These are phyloP conservation scores for Falco punctatus DNA, from an alignment of 2,113 vertebrate genomes.

Conservation along the genomic window DNA sequence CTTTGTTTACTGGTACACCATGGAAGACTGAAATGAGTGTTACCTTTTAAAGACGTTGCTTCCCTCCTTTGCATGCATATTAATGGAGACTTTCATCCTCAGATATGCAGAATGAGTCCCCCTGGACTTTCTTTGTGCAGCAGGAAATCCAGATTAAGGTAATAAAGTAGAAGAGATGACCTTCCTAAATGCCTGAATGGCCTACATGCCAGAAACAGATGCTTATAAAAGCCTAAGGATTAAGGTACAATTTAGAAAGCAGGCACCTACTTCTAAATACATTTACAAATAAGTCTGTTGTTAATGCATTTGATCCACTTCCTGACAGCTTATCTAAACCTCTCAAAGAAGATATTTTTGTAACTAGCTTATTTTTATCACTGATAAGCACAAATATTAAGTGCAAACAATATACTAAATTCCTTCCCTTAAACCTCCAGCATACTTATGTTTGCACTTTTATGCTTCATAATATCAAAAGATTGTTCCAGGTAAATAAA, in stretches of 20 bases:
- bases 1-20: neutral
- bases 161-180: neutral
- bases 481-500: neutral
- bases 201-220: neutral
- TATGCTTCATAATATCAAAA: neutral
- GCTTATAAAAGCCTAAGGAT: neutral
- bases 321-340: neutral
- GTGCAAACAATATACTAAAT: neutral
- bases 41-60: neutral
- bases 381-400: neutral
- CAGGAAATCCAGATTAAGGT: neutral
- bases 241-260: neutral
- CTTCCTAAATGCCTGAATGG: neutral
- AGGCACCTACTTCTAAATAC: neutral
- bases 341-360: neutral
- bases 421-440: neutral
- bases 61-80: neutral
- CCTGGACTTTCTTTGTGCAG: neutral
- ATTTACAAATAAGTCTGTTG: neutral
- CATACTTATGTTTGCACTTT: neutral
- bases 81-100: neutral
- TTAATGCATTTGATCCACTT: neutral
- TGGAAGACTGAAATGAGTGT: neutral
- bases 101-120: neutral
- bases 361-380: neutral